phyloP scores from a whole-genome alignment of 2,888 invertebrate species.

The Vanessa cardui region DNA sequence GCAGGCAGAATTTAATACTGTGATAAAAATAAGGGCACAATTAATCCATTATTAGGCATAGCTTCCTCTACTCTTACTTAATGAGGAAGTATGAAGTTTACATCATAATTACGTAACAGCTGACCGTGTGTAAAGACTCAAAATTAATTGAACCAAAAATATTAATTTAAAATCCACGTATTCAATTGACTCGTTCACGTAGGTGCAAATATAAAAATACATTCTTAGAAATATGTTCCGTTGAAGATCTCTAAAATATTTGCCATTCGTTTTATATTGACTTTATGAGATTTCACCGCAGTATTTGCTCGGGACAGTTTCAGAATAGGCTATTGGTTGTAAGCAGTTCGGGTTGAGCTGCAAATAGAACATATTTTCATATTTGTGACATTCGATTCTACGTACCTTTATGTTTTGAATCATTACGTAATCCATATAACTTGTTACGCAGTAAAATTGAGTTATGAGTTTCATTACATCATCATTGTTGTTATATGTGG shows the following conservation, averaged over 20 bases:
- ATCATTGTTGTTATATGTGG: too few relatives aligned
- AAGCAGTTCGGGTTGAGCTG: background rate
- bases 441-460: background rate
- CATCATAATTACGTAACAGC: too few relatives aligned
- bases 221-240: background rate
- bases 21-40: too few relatives aligned
- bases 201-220: background rate
- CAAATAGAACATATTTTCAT: constrained; percentile 8
- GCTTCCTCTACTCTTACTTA: too few relatives aligned
- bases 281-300: constrained; percentile 11
- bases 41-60: too few relatives aligned
- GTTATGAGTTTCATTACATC: background rate
- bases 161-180: too few relatives aligned
- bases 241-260: background rate
- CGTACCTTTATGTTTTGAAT: background rate
- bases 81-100: too few relatives aligned
- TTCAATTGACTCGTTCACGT: too few relatives aligned
- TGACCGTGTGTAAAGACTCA: too few relatives aligned
- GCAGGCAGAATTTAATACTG: too few relatives aligned
- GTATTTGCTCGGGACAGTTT: constrained; percentile 14
- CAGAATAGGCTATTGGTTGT: constrained; percentile 13
- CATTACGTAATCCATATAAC: background rate
- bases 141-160: too few relatives aligned
- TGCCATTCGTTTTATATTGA: constrained; percentile 7
- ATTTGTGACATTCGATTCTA: constrained; percentile 6